A percentile compares a stretch with the other conserved stretches of the same genome.
Conservation (phyloP, 2,888 invertebrate genomes). For the Lysandra bellargus region DNA sequence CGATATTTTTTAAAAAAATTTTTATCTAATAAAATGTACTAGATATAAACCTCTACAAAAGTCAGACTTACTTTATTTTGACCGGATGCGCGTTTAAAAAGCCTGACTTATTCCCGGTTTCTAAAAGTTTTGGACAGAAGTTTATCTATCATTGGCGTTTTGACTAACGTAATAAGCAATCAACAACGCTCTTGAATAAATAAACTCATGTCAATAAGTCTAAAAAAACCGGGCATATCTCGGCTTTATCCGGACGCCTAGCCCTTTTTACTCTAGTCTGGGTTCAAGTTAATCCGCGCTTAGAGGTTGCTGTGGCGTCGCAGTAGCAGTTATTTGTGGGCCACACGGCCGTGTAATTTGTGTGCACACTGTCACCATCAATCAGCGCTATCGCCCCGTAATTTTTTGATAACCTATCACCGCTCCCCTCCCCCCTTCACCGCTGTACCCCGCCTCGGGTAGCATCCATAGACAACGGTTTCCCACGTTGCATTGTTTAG, state of each 20-base stretch:
- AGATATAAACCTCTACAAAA: no score
- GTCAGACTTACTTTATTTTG: no score
- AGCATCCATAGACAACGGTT: constrained; percentile 6
- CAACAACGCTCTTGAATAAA: not conserved
- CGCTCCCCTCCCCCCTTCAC: not conserved
- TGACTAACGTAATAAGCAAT: not conserved
- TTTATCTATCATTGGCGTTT: no score
- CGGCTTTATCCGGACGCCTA: not conserved
- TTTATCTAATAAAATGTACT: no score
- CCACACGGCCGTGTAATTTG: constrained; percentile 39
- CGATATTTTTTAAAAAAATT: no score
- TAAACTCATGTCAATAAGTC: not conserved
- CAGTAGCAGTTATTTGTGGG: constrained; percentile 33
- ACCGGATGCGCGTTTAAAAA: not conserved
- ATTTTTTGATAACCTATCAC: constrained; percentile 44
- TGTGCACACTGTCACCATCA: constrained; percentile 41
- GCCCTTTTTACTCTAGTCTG: not conserved
- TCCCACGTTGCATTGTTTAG: not conserved
- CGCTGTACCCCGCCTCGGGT: not conserved
- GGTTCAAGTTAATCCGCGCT: not conserved
- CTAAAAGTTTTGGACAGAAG: not conserved
- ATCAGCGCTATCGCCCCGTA: constrained; percentile 42
- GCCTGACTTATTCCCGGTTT: not conserved
- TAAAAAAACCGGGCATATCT: not conserved
- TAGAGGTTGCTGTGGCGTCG: not conserved